These are phyloP conservation scores for Decapterus maruadsi DNA, from an alignment of 2,797 vertebrate genomes.

Conservation along the genomic window DNA sequence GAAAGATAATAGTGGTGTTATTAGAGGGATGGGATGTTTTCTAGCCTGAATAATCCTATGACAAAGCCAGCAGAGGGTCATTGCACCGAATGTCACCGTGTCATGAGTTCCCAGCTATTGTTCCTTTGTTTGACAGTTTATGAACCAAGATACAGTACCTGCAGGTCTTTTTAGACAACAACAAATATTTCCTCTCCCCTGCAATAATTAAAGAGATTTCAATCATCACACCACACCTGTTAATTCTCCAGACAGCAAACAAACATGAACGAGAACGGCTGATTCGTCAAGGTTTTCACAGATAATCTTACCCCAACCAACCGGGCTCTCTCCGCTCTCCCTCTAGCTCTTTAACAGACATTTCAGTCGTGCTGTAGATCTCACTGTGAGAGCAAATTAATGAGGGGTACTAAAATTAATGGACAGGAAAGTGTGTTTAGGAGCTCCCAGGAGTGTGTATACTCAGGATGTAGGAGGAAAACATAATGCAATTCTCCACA, in stretches of 20 bases:
- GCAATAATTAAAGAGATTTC: too few relatives aligned
- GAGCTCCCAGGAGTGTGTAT: constrained; percentile 35
- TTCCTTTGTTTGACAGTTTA: too few relatives aligned
- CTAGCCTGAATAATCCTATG: constrained; percentile 2
- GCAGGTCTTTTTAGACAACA: too few relatives aligned
- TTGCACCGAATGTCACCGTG: too few relatives aligned
- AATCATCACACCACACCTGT: too few relatives aligned
- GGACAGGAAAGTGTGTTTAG: constrained; percentile 41
- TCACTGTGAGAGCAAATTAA: constrained; percentile 35
- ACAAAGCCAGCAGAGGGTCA: neutral
- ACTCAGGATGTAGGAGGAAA: constrained; percentile 30
- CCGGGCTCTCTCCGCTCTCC: constrained; percentile 19
- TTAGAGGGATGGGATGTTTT: constrained; percentile 2
- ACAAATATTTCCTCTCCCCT: too few relatives aligned
- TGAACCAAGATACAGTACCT: too few relatives aligned
- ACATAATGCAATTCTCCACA: constrained; percentile 17
- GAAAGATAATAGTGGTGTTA: neutral
- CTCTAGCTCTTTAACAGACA: constrained; percentile 23
- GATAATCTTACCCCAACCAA: constrained; percentile 10
- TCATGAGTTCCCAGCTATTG: too few relatives aligned
- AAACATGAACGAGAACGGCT: neutral
- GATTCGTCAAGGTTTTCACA: constrained; percentile 1
- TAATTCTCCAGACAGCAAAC: too few relatives aligned
- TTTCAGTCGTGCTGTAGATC: constrained; percentile 20
- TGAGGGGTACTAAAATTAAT: constrained; percentile 38